Evolutionary conservation across 2,113 vertebrate genomes (phyloP), one percentile per base, ranked within the genome.

Genomic region (Microcebus griseorufus): DNA sequence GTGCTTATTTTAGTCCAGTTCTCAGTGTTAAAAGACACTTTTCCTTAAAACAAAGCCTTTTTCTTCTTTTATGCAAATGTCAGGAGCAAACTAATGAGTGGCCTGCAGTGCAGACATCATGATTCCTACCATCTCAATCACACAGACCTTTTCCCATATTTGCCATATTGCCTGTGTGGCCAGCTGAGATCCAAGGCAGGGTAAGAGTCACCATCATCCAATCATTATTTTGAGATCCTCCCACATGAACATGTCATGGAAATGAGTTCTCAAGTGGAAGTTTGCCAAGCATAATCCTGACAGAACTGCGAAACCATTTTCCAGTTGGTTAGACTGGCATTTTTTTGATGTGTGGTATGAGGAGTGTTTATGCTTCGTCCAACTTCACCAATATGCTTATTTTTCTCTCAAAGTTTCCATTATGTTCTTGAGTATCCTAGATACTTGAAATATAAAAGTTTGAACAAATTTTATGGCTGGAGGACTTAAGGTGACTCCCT

Each of bases 361-460:
- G 39, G 39, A 29, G 22, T 86, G 39, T 75, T 78, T 45, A 82
- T 32, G 75, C 39, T 62, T 69, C 42, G 69, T 34, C 27, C 51
- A 69, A n/a, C 45, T 83, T 87, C 51, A 11, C 37, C 18, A 32
- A 81, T 48, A 73, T 25, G 27, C 69, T 60, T 84, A 29, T 23
- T 58, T 79, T 82, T 84, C 58, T 80, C n/a, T 92, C 42, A 27
- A 18, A 82, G 55, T 94, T 95, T 96, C 94, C 75, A 55, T 5
- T 82, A 65, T 55, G 23, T 62, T 70, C 17, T 48, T 39, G 42
- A 29, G 7, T 75, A 79, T 92, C 67, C 62, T 93, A 48, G 73
- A 81, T 75, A 79, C 48, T 20, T 64, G 18, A 25, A 53, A 45
- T 32, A 58, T 16, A 75, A 76, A 87, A 70, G n/a, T 55, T 34